Base-by-base conservation (phyloP, 23 tunicate genomes). In the Oikopleura vanhoeffeni region DNA sequence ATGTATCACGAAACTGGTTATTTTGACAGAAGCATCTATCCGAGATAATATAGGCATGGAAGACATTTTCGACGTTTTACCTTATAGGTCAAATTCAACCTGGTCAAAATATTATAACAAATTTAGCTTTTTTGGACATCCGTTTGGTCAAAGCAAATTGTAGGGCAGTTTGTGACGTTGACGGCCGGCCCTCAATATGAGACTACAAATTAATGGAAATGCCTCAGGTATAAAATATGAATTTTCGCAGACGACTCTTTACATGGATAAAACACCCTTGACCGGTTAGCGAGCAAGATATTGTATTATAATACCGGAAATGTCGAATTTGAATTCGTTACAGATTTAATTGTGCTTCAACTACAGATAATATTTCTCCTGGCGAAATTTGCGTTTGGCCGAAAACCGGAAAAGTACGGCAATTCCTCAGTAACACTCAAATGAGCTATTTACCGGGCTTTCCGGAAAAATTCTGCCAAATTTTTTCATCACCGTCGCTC, bases 401-500 rank as follows among this genome's bases (percentile, higher is more conserved):
- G 36, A 76, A 67, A 36, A 76, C 89, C 27, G 98, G 98, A 28
- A 87, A 87, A 41, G 91, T 93, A n/a, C 84, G 88, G 94, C 0
- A 85, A 83, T 85, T 85, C 88, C 40, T 85, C 86, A 60, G 84
- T 77, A n/a, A 75, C 76, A n/a, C 83, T 93, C 75, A 85, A 0
- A 89, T 93, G 39, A 87, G 83, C 57, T 93, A 88, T 77, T 76
- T 87, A 40, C 91, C 98, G 0, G 98, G 98, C 0, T 77, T 93
- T 4, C 98, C 98, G 18, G 94, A 93, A 39, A 86, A 90, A 36
- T 93, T 93, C 41, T 91, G 90, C 77, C 90, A 83, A 58, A 91
- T 1, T 93, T 93, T 85, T 91, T 88, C 91, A 86, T 93, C 32
- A 94, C 88, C 88, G 90, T 93, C 40, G 98, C 98, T 71, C 98